Base-by-base conservation (phyloP, 2,113 vertebrate species). In the Sprattus sprattus region DNA sequence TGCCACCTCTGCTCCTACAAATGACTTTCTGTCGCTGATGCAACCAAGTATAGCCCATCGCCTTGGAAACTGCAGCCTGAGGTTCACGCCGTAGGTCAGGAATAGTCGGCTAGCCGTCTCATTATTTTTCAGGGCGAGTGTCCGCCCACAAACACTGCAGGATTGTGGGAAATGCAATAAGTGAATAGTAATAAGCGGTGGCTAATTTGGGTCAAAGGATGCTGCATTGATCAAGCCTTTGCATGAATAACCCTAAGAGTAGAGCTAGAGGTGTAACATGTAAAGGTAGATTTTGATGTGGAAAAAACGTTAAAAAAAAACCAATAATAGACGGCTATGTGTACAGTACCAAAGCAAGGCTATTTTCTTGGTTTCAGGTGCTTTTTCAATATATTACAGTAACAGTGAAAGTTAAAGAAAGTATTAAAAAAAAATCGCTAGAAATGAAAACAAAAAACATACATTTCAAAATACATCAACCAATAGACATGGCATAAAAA, bases 51-150 rank as follows among this genome's bases (percentile, higher is more conserved):
- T 71, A 71, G 28, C 64, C 64, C 28, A 67, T 86, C 82, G 87
- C 80, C 84, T 85, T 86, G 86, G 85, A 85, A 88, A 88, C 46
- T 7, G 50, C 57, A 47, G 49, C 82, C 81, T 71, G 82, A 25
- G 64, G 64, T 71, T 71, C n/a, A 28, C 25, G n/a, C 11, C 15
- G 8, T 2, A 22, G n/a, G 60, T n/a, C 60, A 7, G 22, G 22
- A 28, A 25, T 13, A 1, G 64, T 4, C 10, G 28, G 64, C 25
- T 71, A 13, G 64, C 0, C 25, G 9, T 71, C 64, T 71, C 64
- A 15, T 71, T 71, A 71, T 71, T 71, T 71, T 13, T 11, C 64
- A 32, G 20, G n/a, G 60, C 60, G 20, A 25, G 60, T 3, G 64
- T 28, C 25, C 64, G 64, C 64, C 64, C 64, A 71, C 64, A 28